phyloP scores from a whole-genome alignment of 2,797 vertebrate species.

The Megalops cyprinoides region DNA sequence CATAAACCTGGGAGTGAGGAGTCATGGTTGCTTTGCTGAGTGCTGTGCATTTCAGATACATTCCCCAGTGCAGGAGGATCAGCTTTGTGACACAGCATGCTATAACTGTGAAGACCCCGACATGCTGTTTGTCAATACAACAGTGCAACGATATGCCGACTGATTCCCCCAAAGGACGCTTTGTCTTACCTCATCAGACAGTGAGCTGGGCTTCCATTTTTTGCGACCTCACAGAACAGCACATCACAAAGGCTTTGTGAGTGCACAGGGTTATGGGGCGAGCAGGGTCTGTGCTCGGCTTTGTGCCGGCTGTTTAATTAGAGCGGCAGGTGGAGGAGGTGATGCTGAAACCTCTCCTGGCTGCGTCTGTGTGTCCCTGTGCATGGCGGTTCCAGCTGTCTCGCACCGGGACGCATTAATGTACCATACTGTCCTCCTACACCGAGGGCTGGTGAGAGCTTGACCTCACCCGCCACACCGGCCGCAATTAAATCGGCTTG shows the following conservation, averaged over 20 bases:
- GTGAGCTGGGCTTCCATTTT: constrained; percentile 6
- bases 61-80: background rate
- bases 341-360: no score
- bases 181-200: background rate
- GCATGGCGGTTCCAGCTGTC: background rate
- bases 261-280: no score
- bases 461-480: constrained; percentile 37
- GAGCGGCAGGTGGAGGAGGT: background rate
- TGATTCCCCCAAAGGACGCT: background rate
- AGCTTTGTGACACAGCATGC: background rate
- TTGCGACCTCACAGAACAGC: background rate
- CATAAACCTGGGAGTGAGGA: no score
- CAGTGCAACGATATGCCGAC: background rate
- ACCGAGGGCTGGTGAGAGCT: background rate
- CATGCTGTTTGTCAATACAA: background rate
- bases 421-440: background rate
- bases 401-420: background rate
- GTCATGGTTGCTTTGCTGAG: background rate
- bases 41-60: background rate
- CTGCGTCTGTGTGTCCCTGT: background rate
- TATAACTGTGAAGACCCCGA: background rate
- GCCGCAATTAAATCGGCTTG: constrained; percentile 38
- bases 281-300: background rate
- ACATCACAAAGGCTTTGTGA: no score
- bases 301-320: background rate